Evolutionary conservation across 2,113 vertebrate genomes (phyloP).

Genomic region (Geothlypis trichas): DNA sequence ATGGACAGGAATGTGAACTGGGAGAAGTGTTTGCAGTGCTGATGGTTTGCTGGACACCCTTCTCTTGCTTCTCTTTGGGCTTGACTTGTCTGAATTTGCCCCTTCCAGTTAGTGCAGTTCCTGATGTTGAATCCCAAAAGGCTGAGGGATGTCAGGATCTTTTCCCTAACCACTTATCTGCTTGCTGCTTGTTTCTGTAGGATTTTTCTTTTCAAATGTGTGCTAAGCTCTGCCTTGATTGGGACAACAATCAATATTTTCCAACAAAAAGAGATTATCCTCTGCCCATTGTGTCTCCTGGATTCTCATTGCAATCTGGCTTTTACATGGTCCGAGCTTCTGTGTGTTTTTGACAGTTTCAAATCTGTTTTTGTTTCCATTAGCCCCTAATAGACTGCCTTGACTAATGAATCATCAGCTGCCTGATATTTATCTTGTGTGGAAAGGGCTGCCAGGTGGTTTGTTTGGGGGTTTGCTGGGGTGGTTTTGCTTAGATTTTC

Average conservation of each 20-base stretch:
- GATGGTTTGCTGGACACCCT: rapidly evolving
- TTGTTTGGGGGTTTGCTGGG: not conserved
- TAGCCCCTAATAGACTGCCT: not conserved
- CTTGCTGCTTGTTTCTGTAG: not conserved
- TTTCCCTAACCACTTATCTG: not conserved
- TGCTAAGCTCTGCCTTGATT: not conserved
- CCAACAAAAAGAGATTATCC: not conserved
- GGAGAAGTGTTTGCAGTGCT: not conserved
- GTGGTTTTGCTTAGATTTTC: not conserved
- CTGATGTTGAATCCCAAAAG: not conserved
- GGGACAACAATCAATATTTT: not conserved
- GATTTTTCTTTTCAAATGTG: not conserved
- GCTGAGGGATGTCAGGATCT: not conserved
- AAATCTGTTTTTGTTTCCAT: not conserved
- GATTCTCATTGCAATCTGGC: not conserved
- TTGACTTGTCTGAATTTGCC: not conserved
- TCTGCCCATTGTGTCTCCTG: not conserved
- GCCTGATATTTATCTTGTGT: not conserved
- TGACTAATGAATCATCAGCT: conserved; percentile 4
- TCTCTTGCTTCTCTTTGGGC: not conserved
- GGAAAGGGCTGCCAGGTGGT: not conserved
- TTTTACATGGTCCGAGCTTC: not conserved
- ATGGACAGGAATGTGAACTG: rapidly evolving
- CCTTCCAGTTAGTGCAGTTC: not conserved
- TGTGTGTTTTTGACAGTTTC: not conserved